phyloP scores from a whole-genome alignment of 2,113 vertebrate species.

The Calyptomena viridis region DNA sequence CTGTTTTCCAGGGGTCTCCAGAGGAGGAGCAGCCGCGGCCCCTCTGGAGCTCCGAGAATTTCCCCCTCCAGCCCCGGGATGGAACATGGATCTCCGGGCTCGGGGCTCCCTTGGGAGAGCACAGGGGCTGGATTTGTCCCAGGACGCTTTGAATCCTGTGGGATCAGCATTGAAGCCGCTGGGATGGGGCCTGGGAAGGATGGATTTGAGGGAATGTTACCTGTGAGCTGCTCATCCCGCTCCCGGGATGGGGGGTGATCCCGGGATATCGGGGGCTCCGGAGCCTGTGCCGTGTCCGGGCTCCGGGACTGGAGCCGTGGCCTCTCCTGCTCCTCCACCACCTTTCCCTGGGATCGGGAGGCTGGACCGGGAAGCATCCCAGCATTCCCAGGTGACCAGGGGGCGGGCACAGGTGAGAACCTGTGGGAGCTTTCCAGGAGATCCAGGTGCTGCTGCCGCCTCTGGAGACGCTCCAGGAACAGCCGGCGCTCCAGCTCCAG shows the following conservation, averaged over 20 bases:
- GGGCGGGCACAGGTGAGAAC: neutral
- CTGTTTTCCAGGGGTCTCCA: neutral
- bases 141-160: fast-evolving
- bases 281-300: neutral
- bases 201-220: neutral
- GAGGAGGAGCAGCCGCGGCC: too few relatives aligned
- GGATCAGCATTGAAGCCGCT: neutral
- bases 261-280: too few relatives aligned
- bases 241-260: neutral
- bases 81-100: neutral
- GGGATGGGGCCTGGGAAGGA: neutral
- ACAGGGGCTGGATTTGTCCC: neutral
- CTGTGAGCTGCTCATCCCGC: neutral
- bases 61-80: too few relatives aligned
- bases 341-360: too few relatives aligned
- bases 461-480: neutral
- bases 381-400: neutral
- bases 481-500: neutral
- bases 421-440: neutral
- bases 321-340: neutral
- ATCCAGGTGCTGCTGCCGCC: neutral
- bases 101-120: neutral
- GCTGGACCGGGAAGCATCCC: fast-evolving
- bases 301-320: neutral
- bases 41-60: too few relatives aligned